Evolutionary conservation across 2,113 vertebrate genomes (phyloP).

Genomic region (Corythornis cristatus): DNA sequence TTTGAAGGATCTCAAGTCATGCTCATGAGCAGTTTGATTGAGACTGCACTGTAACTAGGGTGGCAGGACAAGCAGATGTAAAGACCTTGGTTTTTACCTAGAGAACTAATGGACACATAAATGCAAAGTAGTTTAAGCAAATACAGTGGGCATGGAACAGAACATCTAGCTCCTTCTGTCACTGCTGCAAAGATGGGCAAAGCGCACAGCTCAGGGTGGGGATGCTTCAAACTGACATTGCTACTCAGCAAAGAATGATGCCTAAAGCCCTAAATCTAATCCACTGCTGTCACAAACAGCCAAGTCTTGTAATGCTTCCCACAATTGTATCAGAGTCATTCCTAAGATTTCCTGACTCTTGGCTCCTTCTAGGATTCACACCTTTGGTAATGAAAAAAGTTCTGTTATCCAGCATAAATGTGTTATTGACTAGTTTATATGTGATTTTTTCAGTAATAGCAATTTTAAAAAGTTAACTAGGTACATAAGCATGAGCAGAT

Average conservation of each 20-base stretch:
- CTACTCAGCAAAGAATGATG: background rate
- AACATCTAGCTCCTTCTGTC: background rate
- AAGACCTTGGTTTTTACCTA: background rate
- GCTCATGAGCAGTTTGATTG: background rate
- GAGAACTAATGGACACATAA: background rate
- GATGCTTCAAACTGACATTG: background rate
- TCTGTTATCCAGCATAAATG: background rate
- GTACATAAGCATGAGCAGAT: background rate
- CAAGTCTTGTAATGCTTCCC: background rate
- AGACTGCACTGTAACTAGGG: background rate
- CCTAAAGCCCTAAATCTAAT: background rate
- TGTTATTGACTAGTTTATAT: background rate
- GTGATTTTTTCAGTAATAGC: background rate
- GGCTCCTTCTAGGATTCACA: background rate
- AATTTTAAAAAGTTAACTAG: background rate
- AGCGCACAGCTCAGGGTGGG: background rate
- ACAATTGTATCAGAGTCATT: background rate
- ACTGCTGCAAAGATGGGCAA: background rate
- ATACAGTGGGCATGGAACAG: background rate
- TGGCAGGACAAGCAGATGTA: fast-evolving
- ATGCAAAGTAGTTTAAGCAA: background rate
- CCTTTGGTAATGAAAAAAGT: background rate
- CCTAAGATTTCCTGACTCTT: background rate
- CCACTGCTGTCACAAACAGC: fast-evolving
- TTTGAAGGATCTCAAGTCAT: fast-evolving